These are phyloP conservation scores for Arothron firmamentum DNA, from an alignment of 2,113 vertebrate species.

Conservation along the genomic window DNA sequence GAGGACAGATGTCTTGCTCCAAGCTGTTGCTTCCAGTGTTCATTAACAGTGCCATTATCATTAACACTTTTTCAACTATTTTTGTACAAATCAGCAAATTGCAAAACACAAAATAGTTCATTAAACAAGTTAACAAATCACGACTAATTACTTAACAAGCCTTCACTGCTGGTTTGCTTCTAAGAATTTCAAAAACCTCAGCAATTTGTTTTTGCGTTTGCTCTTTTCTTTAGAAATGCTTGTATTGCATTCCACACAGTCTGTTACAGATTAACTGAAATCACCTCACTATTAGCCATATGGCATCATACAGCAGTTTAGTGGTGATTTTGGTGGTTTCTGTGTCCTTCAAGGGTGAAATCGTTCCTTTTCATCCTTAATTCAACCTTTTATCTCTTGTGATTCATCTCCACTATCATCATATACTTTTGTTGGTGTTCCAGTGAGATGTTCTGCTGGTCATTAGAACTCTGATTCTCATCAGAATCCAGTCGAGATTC, in stretches of 20 bases:
- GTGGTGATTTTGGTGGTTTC: background rate
- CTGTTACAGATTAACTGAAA: background rate
- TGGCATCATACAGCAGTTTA: background rate
- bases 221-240: background rate
- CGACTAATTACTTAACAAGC: slow-evolving; percentile 34
- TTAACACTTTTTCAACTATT: slow-evolving; percentile 17
- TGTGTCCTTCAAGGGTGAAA: background rate
- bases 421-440: slow-evolving; percentile 9
- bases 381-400: background rate
- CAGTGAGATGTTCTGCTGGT: slow-evolving; percentile 6
- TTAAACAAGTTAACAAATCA: slow-evolving; percentile 54
- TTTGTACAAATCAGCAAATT: slow-evolving; percentile 45
- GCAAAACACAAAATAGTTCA: slow-evolving; percentile 38
- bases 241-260: background rate
- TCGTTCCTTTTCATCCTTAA: background rate
- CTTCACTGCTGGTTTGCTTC: slow-evolving; percentile 11
- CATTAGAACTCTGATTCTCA: background rate
- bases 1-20: slow-evolving; percentile 36
- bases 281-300: background rate
- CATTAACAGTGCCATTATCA: slow-evolving; percentile 50
- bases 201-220: background rate
- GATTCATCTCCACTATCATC: slow-evolving; percentile 1
- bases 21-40: slow-evolving; percentile 16
- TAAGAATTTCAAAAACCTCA: slow-evolving; percentile 6
- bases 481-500: too few species aligned